These are phyloP conservation scores for Lamproptera curius DNA, from an alignment of 2,888 invertebrate genomes.

Conservation along the genomic window DNA sequence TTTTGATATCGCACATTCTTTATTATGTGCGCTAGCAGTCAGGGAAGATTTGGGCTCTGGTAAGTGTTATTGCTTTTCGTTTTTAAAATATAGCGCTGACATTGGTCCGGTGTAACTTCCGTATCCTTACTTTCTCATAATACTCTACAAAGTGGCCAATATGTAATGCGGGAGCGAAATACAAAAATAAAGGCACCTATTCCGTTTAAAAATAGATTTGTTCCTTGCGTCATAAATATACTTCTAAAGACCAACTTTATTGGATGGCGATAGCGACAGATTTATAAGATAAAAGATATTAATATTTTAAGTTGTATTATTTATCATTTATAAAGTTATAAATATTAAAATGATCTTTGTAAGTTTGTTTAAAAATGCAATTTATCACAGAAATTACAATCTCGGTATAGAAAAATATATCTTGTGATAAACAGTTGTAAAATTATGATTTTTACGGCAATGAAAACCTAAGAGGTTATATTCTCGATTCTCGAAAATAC, in stretches of 20 bases:
- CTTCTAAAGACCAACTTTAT: conserved; percentile 17
- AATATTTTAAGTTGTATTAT: too few species aligned
- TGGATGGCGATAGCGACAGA: background rate
- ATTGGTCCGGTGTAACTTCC: conserved; percentile 33
- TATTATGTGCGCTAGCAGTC: conserved; percentile 95
- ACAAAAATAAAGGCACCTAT: conserved; percentile 66
- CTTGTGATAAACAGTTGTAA: conserved; percentile 22
- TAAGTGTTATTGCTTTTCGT: conserved; percentile 65
- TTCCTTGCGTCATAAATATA: conserved; percentile 44
- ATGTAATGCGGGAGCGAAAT: conserved; percentile 41
- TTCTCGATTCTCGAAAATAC: conserved; percentile 14
- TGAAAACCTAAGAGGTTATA: conserved; percentile 1
- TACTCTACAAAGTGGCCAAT: conserved; percentile 28
- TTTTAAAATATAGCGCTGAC: conserved; percentile 45
- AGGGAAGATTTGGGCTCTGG: conserved; percentile 96
- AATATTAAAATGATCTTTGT: too few species aligned
- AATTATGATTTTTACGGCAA: too few species aligned
- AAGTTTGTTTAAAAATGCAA: too few species aligned
- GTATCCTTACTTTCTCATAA: conserved; percentile 36
- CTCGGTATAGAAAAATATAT: too few species aligned
- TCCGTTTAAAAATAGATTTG: conserved; percentile 67
- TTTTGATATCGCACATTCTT: conserved; percentile 98
- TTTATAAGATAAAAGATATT: too few species aligned
- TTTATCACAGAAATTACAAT: too few species aligned
- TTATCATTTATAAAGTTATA: too few species aligned